These are phyloP conservation scores for Lepidocyrtinus sp. DNA, from an alignment of 2,888 invertebrate genomes.

Conservation along the genomic window DNA sequence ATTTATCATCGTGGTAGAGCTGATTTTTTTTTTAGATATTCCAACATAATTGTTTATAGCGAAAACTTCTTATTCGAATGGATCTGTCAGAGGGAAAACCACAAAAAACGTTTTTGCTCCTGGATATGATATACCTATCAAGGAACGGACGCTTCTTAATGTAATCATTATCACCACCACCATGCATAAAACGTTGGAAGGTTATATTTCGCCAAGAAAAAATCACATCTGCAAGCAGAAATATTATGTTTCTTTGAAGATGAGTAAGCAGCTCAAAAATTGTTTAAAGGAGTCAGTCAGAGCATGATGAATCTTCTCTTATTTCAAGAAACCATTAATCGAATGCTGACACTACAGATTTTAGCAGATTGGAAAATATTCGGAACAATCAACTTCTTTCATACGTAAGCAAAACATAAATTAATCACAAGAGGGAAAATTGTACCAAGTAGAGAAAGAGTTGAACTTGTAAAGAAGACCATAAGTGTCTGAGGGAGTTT, in stretches of 20 bases:
- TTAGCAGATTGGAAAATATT: neutral
- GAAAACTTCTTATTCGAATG: neutral
- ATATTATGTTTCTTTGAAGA: conserved; percentile 16
- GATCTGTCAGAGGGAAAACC: conserved; percentile 37
- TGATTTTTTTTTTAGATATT: neutral
- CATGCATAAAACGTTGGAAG: neutral
- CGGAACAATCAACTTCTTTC: conserved; percentile 15
- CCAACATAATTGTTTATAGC: neutral
- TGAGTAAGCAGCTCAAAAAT: conserved; percentile 27
- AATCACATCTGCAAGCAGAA: conserved; percentile 31
- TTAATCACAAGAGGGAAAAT: neutral
- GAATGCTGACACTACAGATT: conserved; percentile 28
- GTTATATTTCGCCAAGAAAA: neutral
- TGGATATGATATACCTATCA: neutral
- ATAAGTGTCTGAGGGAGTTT: neutral
- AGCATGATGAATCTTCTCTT: neutral
- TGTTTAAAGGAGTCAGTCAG: neutral
- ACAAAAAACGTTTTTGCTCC: neutral
- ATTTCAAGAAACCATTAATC: neutral
- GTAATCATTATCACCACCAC: neutral
- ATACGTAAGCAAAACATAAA: neutral
- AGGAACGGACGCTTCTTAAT: neutral
- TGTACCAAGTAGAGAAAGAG: conserved; percentile 17
- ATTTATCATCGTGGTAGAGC: neutral
- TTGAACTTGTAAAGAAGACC: neutral